Conservation (phyloP, 1,140 invertebrate genomes). For the Sipha flava region DNA sequence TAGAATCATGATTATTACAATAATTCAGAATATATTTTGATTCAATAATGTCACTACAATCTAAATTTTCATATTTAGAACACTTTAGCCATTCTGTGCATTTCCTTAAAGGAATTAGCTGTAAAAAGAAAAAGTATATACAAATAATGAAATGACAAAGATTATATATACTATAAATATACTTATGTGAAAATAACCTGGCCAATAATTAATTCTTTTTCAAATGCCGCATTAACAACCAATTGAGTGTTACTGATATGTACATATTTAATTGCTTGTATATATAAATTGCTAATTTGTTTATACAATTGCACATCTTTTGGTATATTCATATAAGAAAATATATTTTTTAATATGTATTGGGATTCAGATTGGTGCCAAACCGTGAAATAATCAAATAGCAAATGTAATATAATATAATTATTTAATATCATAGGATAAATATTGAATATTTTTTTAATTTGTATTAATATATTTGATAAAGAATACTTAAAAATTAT, state of each 20-base stretch:
- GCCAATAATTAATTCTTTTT: conserved; percentile 9
- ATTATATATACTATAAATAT: background rate
- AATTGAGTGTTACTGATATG: background rate
- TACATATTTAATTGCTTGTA: background rate
- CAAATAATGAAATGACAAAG: background rate
- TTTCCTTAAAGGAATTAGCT: background rate
- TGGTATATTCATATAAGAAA: background rate
- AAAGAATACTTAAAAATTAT: background rate
- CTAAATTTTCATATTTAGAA: background rate
- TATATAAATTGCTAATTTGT: conserved; percentile 5
- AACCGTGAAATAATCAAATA: background rate
- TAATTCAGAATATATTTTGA: background rate
- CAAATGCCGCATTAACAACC: background rate
- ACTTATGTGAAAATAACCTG: background rate
- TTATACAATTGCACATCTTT: background rate
- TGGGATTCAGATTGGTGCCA: background rate
- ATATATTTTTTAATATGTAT: background rate
- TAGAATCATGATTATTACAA: background rate
- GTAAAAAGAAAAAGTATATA: background rate
- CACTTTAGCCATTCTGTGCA: background rate
- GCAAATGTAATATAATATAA: background rate
- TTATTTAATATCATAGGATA: background rate
- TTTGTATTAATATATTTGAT: background rate
- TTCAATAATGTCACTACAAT: background rate
- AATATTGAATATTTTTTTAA: background rate